Conservation (phyloP, 2,797 vertebrate genomes). For the Sebastes nivosus region DNA sequence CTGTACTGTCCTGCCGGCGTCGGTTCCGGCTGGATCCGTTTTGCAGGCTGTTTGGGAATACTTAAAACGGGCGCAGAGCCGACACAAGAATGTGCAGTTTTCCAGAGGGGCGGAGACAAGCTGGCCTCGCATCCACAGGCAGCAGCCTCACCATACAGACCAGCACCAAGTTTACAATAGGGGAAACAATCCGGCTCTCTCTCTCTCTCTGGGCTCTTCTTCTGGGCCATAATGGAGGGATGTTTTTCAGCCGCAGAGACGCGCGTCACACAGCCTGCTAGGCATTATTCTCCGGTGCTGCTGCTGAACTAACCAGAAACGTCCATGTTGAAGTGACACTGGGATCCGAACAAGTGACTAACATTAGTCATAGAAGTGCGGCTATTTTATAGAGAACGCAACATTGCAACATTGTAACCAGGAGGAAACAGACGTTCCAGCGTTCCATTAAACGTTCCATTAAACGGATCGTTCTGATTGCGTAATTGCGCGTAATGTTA, state of each 20-base stretch:
- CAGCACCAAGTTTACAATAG: slow-evolving; percentile 48
- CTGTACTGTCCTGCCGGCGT: slow-evolving; percentile 27
- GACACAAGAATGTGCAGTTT: slow-evolving; percentile 75
- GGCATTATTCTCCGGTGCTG: slow-evolving; percentile 14
- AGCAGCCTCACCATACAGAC: slow-evolving; percentile 19
- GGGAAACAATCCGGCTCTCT: slow-evolving; percentile 1
- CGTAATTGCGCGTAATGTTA: slow-evolving; percentile 14
- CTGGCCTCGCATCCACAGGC: slow-evolving; percentile 54
- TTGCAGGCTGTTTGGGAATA: slow-evolving; percentile 55
- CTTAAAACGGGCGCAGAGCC: slow-evolving; percentile 55
- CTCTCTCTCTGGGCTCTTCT: slow-evolving; percentile 43
- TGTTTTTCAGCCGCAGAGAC: slow-evolving; percentile 28
- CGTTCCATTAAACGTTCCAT: not conserved
- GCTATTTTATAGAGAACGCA: slow-evolving; percentile 13
- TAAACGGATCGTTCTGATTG: slow-evolving; percentile 10
- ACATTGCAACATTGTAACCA: not conserved
- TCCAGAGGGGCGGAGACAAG: slow-evolving; percentile 79
- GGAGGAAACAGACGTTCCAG: not conserved
- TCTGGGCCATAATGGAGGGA: slow-evolving; percentile 25
- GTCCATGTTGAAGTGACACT: slow-evolving; percentile 37
- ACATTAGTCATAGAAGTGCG: slow-evolving; percentile 40
- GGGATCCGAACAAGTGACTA: slow-evolving; percentile 65
- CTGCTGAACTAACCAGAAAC: slow-evolving; percentile 37
- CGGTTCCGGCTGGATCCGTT: slow-evolving; percentile 46
- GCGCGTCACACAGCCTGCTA: slow-evolving; percentile 16